Evolutionary conservation across 2,113 vertebrate species (phyloP).

Genomic region (Rana temporaria): DNA sequence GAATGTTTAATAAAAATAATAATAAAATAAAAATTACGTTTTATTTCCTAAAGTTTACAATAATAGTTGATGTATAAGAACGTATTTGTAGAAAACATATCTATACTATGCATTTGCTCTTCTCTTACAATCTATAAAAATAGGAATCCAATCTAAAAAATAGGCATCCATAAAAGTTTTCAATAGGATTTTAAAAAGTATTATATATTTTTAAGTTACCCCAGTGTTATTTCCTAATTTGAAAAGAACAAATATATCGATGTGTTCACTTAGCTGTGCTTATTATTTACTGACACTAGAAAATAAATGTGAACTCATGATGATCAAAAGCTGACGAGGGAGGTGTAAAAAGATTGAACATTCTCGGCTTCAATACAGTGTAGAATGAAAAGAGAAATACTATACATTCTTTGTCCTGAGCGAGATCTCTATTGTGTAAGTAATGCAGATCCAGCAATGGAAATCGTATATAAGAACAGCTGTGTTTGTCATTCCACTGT

Average conservation of each 20-base stretch:
- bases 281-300: constrained; percentile 34
- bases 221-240: neutral
- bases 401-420: constrained; percentile 51
- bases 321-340: constrained; percentile 46
- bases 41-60: too few species aligned
- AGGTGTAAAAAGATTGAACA: constrained; percentile 46
- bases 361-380: constrained; percentile 42
- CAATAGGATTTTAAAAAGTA: too few species aligned
- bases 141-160: too few species aligned
- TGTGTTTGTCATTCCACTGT: constrained; percentile 37
- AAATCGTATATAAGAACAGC: constrained; percentile 38
- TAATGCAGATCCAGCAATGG: constrained; percentile 52
- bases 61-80: too few species aligned
- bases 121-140: too few species aligned
- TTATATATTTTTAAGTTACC: too few species aligned
- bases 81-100: too few species aligned
- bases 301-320: constrained; percentile 8
- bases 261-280: constrained; percentile 13
- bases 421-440: constrained; percentile 42
- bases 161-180: too few species aligned
- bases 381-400: constrained; percentile 51
- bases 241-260: neutral
- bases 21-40: too few species aligned
- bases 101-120: too few species aligned
- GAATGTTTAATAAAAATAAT: too few species aligned